phyloP scores from a whole-genome alignment of 1,140 invertebrate species.

The Ooceraea biroi region DNA sequence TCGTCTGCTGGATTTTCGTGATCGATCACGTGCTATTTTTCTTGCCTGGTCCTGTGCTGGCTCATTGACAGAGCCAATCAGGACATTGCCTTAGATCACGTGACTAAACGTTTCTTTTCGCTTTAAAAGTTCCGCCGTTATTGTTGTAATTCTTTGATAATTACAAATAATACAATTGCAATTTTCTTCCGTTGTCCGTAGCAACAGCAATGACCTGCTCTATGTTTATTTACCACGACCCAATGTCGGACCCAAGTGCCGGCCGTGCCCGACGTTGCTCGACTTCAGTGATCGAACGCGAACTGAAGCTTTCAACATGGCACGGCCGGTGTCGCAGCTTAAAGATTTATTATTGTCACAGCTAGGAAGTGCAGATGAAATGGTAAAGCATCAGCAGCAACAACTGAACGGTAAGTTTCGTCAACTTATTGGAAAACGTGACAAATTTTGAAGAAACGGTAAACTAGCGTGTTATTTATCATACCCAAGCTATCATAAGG shows the following conservation, averaged over 20 bases:
- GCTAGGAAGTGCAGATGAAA: not conserved
- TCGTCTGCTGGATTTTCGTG: not conserved
- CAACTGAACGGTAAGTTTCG: conserved; percentile 40
- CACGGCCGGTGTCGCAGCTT: not conserved
- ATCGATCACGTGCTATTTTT: conserved; percentile 1
- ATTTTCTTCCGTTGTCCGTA: too few relatives aligned
- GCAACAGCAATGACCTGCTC: too few relatives aligned
- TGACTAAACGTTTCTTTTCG: too few relatives aligned
- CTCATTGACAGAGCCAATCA: not conserved
- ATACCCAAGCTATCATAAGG: not conserved
- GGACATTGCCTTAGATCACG: not conserved
- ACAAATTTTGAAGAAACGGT: not conserved
- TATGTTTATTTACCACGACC: too few relatives aligned
- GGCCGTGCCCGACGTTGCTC: too few relatives aligned
- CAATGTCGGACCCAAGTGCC: too few relatives aligned
- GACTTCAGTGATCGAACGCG: too few relatives aligned
- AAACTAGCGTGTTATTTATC: not conserved
- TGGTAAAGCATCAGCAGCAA: conserved; percentile 26
- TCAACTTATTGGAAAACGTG: not conserved
- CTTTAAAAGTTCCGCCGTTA: too few relatives aligned
- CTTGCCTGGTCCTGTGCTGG: not conserved
- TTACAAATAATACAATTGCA: too few relatives aligned
- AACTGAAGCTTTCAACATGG: too few relatives aligned
- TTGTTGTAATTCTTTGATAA: too few relatives aligned
- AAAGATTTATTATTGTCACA: not conserved